These are phyloP conservation scores for Romanogobio albipinnatus DNA, from an alignment of 2,113 vertebrate genomes.

Conservation along the genomic window DNA sequence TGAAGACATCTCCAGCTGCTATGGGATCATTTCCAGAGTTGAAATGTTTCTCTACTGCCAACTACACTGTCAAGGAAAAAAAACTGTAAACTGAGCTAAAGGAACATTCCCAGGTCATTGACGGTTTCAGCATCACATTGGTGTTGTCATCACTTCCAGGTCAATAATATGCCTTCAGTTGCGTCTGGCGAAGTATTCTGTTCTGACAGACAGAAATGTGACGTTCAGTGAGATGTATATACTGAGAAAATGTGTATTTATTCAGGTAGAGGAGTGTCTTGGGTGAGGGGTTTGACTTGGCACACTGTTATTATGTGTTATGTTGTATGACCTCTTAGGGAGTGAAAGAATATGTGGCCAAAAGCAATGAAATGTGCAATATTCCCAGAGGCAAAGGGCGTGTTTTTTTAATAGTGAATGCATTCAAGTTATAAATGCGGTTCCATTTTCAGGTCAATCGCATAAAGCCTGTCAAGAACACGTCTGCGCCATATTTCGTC, in stretches of 20 bases:
- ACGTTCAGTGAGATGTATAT: background rate
- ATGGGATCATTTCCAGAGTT: background rate
- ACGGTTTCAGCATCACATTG: background rate
- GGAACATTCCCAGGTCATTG: background rate
- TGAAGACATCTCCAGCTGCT: slow-evolving; percentile 18
- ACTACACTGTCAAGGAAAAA: background rate
- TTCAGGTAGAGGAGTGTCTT: background rate
- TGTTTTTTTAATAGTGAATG: background rate
- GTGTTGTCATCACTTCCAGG: background rate
- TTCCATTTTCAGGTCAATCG: background rate
- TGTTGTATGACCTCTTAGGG: background rate
- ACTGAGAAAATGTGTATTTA: slow-evolving; percentile 13
- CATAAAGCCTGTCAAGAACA: background rate
- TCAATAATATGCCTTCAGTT: background rate
- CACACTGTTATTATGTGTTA: slow-evolving; percentile 11
- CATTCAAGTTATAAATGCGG: background rate
- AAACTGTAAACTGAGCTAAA: background rate
- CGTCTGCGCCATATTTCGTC: background rate
- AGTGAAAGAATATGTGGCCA: background rate
- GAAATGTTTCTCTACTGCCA: background rate
- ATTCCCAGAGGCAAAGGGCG: background rate
- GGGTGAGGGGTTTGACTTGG: slow-evolving; percentile 9
- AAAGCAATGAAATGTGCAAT: slow-evolving; percentile 29
- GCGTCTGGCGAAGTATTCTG: background rate
- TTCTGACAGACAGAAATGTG: background rate